Evolutionary conservation across 1,140 invertebrate genomes (phyloP).

Genomic region (Watersipora subatra): DNA sequence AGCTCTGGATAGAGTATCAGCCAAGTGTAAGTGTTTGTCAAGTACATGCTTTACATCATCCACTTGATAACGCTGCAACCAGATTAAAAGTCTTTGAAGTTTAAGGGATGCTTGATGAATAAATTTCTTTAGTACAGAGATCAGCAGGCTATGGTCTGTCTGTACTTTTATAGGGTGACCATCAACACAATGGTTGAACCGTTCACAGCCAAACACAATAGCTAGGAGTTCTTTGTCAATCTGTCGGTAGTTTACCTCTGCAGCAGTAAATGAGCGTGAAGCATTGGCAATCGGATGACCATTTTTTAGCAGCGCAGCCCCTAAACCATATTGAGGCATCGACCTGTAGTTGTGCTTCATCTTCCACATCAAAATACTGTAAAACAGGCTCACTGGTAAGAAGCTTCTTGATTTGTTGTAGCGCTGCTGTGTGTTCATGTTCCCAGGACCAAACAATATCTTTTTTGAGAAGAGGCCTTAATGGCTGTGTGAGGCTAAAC

Average conservation of each 20-base stretch:
- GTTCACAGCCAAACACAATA: slow-evolving; percentile 1
- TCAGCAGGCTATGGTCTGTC: slow-evolving; percentile 21
- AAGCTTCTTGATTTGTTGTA: no score
- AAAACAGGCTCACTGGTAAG: slow-evolving; percentile 7
- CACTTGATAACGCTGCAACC: no score
- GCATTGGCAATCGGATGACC: slow-evolving; percentile 15
- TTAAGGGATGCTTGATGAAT: slow-evolving; percentile 12
- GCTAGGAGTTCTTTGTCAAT: slow-evolving; percentile 16
- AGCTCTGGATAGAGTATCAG: no score
- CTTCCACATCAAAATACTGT: slow-evolving; percentile 11
- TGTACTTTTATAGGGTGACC: background rate
- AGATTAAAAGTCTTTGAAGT: slow-evolving; percentile 17
- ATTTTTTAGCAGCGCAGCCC: slow-evolving; percentile 24
- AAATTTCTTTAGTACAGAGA: slow-evolving; percentile 17
- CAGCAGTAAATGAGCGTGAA: slow-evolving; percentile 12
- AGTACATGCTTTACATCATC: no score
- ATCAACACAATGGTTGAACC: background rate
- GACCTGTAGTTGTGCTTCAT: slow-evolving; percentile 14
- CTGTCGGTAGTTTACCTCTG: slow-evolving; percentile 14
- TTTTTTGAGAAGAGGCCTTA: no score
- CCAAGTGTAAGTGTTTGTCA: no score
- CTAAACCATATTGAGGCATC: slow-evolving; percentile 26
- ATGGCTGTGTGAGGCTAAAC: no score
- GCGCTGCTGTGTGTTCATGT: no score
- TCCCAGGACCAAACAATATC: no score